phyloP scores from a whole-genome alignment of 1,140 invertebrate genomes.

The Andricus grossulariae region DNA sequence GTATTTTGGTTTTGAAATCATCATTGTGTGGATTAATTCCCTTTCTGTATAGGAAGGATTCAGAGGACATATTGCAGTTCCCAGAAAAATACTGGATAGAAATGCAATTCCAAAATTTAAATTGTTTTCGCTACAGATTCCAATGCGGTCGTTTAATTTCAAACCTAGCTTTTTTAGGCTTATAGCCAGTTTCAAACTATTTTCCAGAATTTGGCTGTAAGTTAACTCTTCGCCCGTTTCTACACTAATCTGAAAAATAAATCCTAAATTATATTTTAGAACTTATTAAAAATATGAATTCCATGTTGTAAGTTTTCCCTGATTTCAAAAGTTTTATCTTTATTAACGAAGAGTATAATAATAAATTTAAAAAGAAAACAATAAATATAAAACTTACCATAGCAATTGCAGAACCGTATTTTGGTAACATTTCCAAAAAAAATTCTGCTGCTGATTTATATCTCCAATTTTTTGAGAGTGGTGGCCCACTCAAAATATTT shows the following conservation, averaged over 20 bases:
- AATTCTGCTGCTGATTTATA: neutral
- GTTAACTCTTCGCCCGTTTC: conserved; percentile 72
- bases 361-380: too few relatives aligned
- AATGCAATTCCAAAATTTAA: conserved; percentile 77
- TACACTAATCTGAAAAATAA: conserved; percentile 73
- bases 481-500: neutral
- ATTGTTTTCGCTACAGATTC: conserved; percentile 80
- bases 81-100: conserved; percentile 77
- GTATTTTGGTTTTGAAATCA: conserved; percentile 75
- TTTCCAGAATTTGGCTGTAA: conserved; percentile 71
- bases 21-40: conserved; percentile 74
- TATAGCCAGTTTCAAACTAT: conserved; percentile 72
- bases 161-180: conserved; percentile 72
- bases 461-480: neutral
- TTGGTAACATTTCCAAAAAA: neutral
- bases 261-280: too few relatives aligned
- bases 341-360: too few relatives aligned
- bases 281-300: neutral
- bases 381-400: neutral
- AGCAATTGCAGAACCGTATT: neutral
- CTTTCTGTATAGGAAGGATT: conserved; percentile 56
- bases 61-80: conserved; percentile 77
- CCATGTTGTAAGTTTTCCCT: too few relatives aligned
- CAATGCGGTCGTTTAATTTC: conserved; percentile 77
- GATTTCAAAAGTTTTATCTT: too few relatives aligned